Evolutionary conservation across 1,140 invertebrate genomes (phyloP).

Genomic region (Aporrectodea caliginosa): DNA sequence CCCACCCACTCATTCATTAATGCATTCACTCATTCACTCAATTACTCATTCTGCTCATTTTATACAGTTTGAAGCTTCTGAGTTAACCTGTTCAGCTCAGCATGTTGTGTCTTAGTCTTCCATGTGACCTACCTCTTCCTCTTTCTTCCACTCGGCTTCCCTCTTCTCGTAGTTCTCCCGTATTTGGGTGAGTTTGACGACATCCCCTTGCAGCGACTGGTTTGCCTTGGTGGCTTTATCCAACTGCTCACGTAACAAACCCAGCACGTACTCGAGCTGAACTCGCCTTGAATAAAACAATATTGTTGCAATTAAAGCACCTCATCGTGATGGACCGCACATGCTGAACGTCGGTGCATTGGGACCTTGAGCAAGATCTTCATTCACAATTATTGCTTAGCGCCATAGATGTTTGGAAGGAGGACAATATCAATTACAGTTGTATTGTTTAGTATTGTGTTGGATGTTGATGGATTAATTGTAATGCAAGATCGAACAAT

Average conservation of each 20-base stretch:
- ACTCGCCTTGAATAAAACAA: not conserved
- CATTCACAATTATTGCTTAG: not conserved
- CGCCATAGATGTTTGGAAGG: not conserved
- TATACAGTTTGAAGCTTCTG: not conserved
- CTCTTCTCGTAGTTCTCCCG: slow-evolving; percentile 80
- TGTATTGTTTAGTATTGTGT: not conserved
- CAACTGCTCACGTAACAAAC: slow-evolving; percentile 73
- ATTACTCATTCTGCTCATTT: not conserved
- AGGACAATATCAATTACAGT: no score
- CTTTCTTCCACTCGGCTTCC: slow-evolving; percentile 90
- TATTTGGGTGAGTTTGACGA: slow-evolving; percentile 80
- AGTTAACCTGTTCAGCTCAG: not conserved
- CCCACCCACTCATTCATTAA: not conserved
- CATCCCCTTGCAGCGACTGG: slow-evolving; percentile 78
- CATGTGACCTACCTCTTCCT: slow-evolving; percentile 67
- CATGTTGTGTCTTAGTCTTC: not conserved
- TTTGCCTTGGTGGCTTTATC: slow-evolving; percentile 87
- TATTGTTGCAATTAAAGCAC: not conserved
- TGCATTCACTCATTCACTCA: not conserved
- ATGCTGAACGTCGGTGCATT: not conserved
- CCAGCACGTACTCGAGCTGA: not conserved
- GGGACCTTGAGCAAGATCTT: not conserved
- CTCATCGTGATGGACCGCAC: not conserved
- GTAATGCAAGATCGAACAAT: no score
- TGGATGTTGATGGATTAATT: no score